Percentiles rank a stretch among this genome's conserved stretches.
phyloP scores from a whole-genome alignment of 2,797 vertebrate genomes.

The Pseudochirops cupreus region DNA sequence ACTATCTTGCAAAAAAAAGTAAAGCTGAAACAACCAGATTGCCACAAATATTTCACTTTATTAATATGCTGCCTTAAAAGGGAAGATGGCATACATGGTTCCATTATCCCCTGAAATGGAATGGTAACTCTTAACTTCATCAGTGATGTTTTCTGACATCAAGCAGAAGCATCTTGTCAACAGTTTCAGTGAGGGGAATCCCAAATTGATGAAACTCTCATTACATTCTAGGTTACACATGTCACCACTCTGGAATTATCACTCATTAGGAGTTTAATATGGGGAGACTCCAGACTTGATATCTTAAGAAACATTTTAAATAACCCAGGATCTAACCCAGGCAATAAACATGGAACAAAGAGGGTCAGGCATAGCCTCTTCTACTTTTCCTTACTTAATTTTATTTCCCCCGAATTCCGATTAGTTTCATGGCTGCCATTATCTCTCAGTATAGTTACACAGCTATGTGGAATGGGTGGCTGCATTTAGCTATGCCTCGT shows the following conservation, averaged over 20 bases:
- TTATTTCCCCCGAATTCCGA: neutral
- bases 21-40: slow-evolving; percentile 58
- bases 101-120: neutral
- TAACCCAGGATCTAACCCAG: neutral
- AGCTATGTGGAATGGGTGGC: neutral
- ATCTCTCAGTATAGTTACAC: slow-evolving; percentile 24
- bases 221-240: neutral
- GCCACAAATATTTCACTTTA: slow-evolving; percentile 51
- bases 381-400: neutral
- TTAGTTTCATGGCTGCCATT: neutral
- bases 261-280: no score
- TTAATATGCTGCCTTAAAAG: slow-evolving; percentile 53
- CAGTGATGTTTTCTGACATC: neutral
- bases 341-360: neutral
- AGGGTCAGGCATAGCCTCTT: neutral
- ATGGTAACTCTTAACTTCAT: slow-evolving; percentile 22
- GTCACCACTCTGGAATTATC: no score
- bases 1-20: slow-evolving; percentile 43
- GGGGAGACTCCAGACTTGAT: neutral
- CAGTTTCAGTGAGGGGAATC: neutral
- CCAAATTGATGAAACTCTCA: slow-evolving; percentile 1
- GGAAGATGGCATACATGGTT: slow-evolving; percentile 33
- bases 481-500: fast-evolving
- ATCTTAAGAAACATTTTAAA: neutral
- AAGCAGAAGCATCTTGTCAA: neutral